Conservation (phyloP, 2,888 invertebrate species). For the Eristalis tenax region DNA sequence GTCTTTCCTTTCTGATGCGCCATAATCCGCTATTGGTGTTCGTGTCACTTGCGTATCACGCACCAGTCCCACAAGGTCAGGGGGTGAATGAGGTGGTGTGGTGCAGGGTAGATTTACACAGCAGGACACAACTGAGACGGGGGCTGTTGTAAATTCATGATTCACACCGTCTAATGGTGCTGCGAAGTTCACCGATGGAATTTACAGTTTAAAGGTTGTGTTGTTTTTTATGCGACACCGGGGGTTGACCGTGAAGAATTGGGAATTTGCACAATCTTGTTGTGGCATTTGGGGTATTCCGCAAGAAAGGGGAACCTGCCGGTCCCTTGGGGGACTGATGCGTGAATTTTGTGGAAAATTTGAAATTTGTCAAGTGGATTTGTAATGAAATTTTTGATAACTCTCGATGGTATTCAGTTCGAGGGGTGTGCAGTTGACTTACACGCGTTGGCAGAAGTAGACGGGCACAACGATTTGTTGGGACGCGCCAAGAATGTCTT, state of each 20-base stretch:
- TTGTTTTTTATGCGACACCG: conserved; percentile 4
- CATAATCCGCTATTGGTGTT: conserved; percentile 71
- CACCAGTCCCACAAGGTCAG: conserved; percentile 65
- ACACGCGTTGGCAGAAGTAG: background rate
- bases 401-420: background rate
- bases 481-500: background rate
- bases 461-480: background rate
- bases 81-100: background rate
- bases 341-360: conserved; percentile 45
- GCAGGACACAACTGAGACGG: conserved; percentile 26
- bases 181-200: conserved; percentile 62
- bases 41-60: conserved; percentile 67
- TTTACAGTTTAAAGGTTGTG: conserved; percentile 51
- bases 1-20: conserved; percentile 53
- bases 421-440: background rate
- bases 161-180: conserved; percentile 64
- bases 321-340: background rate
- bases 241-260: conserved; percentile 66
- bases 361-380: conserved; percentile 48
- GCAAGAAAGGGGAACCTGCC: background rate
- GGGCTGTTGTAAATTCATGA: conserved; percentile 60
- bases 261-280: conserved; percentile 65
- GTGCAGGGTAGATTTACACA: conserved; percentile 54
- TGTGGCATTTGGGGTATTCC: conserved; percentile 43
- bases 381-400: background rate